Base-by-base conservation (phyloP, 2,113 vertebrate genomes). In the Galbula dea region DNA sequence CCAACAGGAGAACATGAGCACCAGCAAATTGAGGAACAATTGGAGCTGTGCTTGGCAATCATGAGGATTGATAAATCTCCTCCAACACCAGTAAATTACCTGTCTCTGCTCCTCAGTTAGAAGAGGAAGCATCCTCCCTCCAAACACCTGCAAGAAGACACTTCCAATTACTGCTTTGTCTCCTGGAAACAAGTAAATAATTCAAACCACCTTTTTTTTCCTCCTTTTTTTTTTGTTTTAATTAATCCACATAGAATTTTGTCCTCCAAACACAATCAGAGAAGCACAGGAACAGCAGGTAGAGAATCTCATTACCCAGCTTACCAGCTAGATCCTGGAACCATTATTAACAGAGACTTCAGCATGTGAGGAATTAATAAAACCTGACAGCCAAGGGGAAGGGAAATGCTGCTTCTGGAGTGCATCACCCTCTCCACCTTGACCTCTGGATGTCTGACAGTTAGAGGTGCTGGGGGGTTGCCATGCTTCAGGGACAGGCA, bases 181-280 rank as follows among this genome's bases (percentile, higher is more conserved):
- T 96, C 92, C 94, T 81, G 69, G 75, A 96, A 92, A 89, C 95
- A 46, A 17, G 97, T 96, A 91, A 97, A 96, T 97, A 96, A 97
- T 96, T 96, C 92, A 96, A 94, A 71, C 88, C 71, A 76, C n/a
- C 26, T 8, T 52, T 63, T 27, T 17, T 18, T 41, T 29, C 37
- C 37, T 26, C 65, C 91, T 96, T 93, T 93, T 84, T 94, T 96
- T 96, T 94, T 84, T 86, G 10, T 92, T 95, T 96, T 95, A 97
- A 97, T 96, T 97, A 96, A 96, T 92, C 97, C 93, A 74, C 69
- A 32, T 29, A 94, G 96, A 96, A 94, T 95, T 95, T 94, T 68
- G 29, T 94, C 83, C 29, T 94, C 88, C 80, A 63, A 57, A 81
- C 22, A 37, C 77, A 71, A 86, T 75, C 76, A 43, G 59, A 69